Conservation (phyloP, 2,797 vertebrate genomes). For the Bradypodion pumilum region DNA sequence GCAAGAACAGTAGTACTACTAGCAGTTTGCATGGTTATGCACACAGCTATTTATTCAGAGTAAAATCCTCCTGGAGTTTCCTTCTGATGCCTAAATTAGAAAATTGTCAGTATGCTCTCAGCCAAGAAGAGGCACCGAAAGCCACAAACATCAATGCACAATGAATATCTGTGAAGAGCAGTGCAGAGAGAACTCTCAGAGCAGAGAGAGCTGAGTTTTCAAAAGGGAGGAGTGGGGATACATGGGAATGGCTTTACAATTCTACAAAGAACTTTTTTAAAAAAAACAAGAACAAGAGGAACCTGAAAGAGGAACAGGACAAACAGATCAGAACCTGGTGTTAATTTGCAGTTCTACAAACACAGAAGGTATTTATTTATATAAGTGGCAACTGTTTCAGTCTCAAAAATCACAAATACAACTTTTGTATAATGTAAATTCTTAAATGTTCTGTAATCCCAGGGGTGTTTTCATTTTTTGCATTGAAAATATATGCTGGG, state of each 20-base stretch:
- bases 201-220: not conserved
- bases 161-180: slow-evolving; percentile 40
- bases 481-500: slow-evolving; percentile 67
- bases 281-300: slow-evolving; percentile 23
- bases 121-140: slow-evolving; percentile 40
- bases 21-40: slow-evolving; percentile 54
- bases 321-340: slow-evolving; percentile 35
- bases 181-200: not conserved
- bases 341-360: slow-evolving; percentile 21
- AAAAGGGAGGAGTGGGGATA: slow-evolving; percentile 16
- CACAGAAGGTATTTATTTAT: slow-evolving; percentile 57
- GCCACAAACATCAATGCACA: slow-evolving; percentile 18
- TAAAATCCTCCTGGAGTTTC: slow-evolving; percentile 58
- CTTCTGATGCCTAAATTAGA: slow-evolving; percentile 60
- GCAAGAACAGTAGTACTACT: slow-evolving; percentile 24
- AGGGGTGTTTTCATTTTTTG: slow-evolving; percentile 64
- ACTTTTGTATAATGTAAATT: slow-evolving; percentile 59
- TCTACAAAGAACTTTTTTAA: slow-evolving; percentile 32
- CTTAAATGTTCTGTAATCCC: slow-evolving; percentile 68
- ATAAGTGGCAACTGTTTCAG: slow-evolving; percentile 56
- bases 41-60: slow-evolving; percentile 60
- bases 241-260: slow-evolving; percentile 40
- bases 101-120: slow-evolving; percentile 43
- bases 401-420: slow-evolving; percentile 43
- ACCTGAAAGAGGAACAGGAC: slow-evolving; percentile 21